These are phyloP conservation scores for Drosophila nigromelanica DNA, from an alignment of 1,140 invertebrate genomes.

Conservation along the genomic window DNA sequence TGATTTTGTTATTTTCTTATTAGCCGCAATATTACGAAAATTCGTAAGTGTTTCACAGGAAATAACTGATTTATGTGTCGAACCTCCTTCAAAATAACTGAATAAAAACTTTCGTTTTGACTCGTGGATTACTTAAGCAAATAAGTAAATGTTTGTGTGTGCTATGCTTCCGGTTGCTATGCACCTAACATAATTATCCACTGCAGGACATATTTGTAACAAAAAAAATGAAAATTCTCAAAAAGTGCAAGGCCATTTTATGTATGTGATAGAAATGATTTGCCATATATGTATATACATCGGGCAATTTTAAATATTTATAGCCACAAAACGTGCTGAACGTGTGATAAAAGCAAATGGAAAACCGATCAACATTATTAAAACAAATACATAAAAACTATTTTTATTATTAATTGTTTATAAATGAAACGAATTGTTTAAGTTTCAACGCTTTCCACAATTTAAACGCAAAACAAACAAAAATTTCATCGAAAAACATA, in stretches of 20 bases:
- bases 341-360: slow-evolving; percentile 51
- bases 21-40: neutral
- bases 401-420: slow-evolving; percentile 55
- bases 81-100: slow-evolving; percentile 6
- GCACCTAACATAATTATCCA: slow-evolving; percentile 52
- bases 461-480: slow-evolving; percentile 22
- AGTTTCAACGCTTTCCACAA: slow-evolving; percentile 38
- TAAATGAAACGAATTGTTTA: slow-evolving; percentile 49
- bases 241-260: neutral
- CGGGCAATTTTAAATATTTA: slow-evolving; percentile 23
- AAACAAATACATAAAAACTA: slow-evolving; percentile 39
- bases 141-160: slow-evolving; percentile 24
- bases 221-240: neutral
- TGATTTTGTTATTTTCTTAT: too few relatives aligned
- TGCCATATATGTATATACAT: neutral
- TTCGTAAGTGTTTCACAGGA: too few relatives aligned
- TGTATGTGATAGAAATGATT: too few relatives aligned
- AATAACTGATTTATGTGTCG: too few relatives aligned
- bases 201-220: slow-evolving; percentile 7
- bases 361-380: slow-evolving; percentile 42
- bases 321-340: slow-evolving; percentile 13
- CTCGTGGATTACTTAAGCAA: slow-evolving; percentile 17
- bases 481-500: neutral
- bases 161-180: slow-evolving; percentile 59
- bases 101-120: slow-evolving; percentile 8